These are phyloP conservation scores for Branchipolynoe longqiensis DNA, from an alignment of 2,888 invertebrate species.

Conservation along the genomic window DNA sequence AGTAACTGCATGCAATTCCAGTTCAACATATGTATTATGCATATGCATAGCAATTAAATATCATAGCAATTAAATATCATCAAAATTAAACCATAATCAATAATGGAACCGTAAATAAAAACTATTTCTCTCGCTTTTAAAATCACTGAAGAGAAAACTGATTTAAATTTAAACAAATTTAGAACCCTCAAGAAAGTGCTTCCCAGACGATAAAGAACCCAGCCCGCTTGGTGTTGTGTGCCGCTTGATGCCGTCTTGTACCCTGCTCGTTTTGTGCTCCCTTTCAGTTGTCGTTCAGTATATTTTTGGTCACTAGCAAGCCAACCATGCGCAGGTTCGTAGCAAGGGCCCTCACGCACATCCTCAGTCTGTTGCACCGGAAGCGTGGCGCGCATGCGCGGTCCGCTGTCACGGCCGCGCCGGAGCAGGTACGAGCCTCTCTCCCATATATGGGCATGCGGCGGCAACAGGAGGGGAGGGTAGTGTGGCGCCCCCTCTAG, in stretches of 20 bases:
- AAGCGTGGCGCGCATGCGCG: slow-evolving; percentile 12
- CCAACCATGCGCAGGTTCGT: slow-evolving; percentile 64
- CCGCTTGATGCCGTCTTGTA: background rate
- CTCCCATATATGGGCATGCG: too few species aligned
- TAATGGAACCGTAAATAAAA: too few species aligned
- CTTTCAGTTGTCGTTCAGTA: slow-evolving; percentile 67
- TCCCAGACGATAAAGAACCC: background rate
- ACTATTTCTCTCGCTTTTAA: too few species aligned
- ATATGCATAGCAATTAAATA: too few species aligned
- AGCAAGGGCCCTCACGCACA: slow-evolving; percentile 66
- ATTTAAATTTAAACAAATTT: background rate
- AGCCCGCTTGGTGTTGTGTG: background rate
- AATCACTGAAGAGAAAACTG: too few species aligned
- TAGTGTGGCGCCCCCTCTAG: too few species aligned
- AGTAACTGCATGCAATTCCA: too few species aligned
- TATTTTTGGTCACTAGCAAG: slow-evolving; percentile 57
- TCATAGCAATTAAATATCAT: too few species aligned
- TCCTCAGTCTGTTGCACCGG: slow-evolving; percentile 67
- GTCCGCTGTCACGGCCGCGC: background rate
- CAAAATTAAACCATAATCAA: too few species aligned
- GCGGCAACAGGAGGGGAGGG: too few species aligned
- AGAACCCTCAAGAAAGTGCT: background rate
- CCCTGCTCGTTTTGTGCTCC: slow-evolving; percentile 28
- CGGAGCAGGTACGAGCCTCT: slow-evolving; percentile 19
- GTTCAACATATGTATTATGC: too few species aligned